These are phyloP conservation scores for Morus bassanus DNA, from an alignment of 2,797 vertebrate species.

Conservation along the genomic window DNA sequence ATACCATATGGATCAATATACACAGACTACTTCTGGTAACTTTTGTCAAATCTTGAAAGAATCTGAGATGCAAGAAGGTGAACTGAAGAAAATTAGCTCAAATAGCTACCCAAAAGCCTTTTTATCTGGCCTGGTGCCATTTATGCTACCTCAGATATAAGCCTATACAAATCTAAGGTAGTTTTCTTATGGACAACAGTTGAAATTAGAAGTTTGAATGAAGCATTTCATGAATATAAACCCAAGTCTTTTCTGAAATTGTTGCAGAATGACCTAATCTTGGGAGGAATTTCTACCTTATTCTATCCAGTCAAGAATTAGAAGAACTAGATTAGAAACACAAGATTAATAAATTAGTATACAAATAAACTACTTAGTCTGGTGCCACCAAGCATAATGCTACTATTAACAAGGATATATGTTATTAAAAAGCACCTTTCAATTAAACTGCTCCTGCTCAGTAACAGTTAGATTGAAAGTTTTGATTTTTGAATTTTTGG, in stretches of 20 bases:
- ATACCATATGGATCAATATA: background rate
- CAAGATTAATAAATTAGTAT: background rate
- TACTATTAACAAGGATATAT: background rate
- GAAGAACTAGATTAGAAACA: background rate
- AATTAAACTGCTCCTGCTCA: background rate
- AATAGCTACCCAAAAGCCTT: background rate
- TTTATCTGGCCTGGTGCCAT: background rate
- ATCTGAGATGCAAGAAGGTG: background rate
- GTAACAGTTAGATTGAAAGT: background rate
- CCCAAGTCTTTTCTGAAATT: background rate
- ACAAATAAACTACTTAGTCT: background rate
- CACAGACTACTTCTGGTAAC: background rate
- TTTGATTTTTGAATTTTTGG: background rate
- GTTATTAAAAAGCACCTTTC: background rate
- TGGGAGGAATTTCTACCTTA: background rate
- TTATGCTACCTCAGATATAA: background rate
- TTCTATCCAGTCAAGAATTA: background rate
- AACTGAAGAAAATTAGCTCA: background rate
- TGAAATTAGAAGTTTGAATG: background rate
- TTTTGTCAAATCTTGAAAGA: background rate
- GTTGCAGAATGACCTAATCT: background rate
- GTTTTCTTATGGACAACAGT: background rate
- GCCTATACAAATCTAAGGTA: background rate
- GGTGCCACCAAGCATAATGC: background rate
- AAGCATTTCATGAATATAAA: background rate